Evolutionary conservation across 1,140 invertebrate genomes (phyloP), one percentile per base, ranked within the genome.

Genomic region (Drosophila ogumai): DNA sequence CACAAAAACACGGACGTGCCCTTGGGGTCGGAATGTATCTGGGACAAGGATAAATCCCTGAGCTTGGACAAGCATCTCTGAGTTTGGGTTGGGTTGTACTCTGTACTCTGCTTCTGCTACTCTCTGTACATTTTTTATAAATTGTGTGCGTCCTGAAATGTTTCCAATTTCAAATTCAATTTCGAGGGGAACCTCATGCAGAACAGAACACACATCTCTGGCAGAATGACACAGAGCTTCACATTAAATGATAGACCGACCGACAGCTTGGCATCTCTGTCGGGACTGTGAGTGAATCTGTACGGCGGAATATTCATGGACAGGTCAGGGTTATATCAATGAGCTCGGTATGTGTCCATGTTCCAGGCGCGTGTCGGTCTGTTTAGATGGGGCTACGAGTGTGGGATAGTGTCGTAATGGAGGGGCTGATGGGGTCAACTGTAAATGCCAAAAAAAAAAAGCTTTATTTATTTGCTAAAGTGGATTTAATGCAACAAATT

Each of bases 281-380:
- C 52, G 19, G 19, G 52, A 55, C 52, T 55, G 32, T 38, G 47
- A 17, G 9, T 0, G 28, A 50, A 50, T 32, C 47, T 12, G 52
- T 38, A 38, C 34, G 52, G 3, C 7, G 52, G 52, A 36, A 55
- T 55, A 38, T 55, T 55, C 52, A 55, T 55, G 52, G 52, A 55
- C 52, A 55, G 52, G 52, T 55, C 52, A 55, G 52, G 52, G 52
- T 55, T 55, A 55, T 55, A 10, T 55, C 32, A 55, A 55, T 54
- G 52, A 54, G 50, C 32, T 52, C 25, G 3, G 13, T 9, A 3
- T 46, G 44, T 15, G 28, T 17, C 25, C 17, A 34, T 52, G 50
- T 36, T 36, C 32, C 50, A 54, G 32, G 50, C 50, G 50, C 50
- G 50, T 54, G 50, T 54, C 50, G 12, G 12, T 36, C 13, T 36